Conservation (phyloP, 2,888 invertebrate genomes). For the Cephus pygmeus region DNA sequence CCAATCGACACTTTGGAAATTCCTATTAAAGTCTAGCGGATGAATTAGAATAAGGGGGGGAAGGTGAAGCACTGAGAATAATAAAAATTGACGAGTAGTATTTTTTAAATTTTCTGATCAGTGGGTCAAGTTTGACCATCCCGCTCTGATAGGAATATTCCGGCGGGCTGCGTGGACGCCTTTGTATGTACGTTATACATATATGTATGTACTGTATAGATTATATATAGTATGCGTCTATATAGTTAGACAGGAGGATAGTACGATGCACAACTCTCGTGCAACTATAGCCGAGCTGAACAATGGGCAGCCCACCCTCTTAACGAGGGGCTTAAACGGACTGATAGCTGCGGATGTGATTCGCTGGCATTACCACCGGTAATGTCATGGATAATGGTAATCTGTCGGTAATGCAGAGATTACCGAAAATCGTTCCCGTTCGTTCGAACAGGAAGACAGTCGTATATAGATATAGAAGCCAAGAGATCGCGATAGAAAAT, state of each 20-base stretch:
- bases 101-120: background rate
- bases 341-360: constrained; percentile 12
- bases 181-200: background rate
- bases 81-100: background rate
- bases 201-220: too few relatives aligned
- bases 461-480: background rate
- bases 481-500: background rate
- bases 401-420: constrained; percentile 9
- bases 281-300: background rate
- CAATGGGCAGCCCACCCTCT: constrained; percentile 3
- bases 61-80: background rate
- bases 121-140: background rate
- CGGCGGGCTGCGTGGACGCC: background rate
- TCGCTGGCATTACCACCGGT: constrained; percentile 10
- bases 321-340: constrained; percentile 5
- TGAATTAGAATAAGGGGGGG: background rate
- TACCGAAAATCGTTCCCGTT: constrained; percentile 3
- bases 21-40: background rate
- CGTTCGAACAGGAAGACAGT: background rate
- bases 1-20: background rate
- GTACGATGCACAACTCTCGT: background rate
- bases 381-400: constrained; percentile 13
- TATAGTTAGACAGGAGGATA: background rate
- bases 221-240: background rate
- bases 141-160: background rate